Evolutionary conservation across 2,888 invertebrate genomes (phyloP), one percentile per base, ranked within the genome.

Genomic region (Apotomis turbidana): DNA sequence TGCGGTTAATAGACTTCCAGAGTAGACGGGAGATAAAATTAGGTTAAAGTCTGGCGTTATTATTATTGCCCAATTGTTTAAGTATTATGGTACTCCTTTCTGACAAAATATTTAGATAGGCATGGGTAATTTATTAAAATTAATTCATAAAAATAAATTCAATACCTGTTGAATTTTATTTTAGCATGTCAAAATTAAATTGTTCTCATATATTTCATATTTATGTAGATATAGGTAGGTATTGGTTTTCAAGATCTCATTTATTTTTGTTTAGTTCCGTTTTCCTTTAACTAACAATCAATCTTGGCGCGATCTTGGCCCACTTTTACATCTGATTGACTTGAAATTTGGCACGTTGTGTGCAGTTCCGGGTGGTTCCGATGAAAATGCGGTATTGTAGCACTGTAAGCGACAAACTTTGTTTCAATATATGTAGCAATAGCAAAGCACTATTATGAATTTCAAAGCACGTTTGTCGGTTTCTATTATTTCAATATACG

Each of bases 1-100:
- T 63, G 59, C 59, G 58, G 63, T 72, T 68, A 54, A 72, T 68
- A 52, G 68, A 58, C 51, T 68, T 68, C 46, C 72, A 57, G 57
- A 58, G 62, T 41, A 57, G 70, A 57, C 57, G 46, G 51, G 15
- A 52, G 66, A 67, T 55, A 44, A 15, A 57, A 67, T 44, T 60
- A 57, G 61, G 46, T 67, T 67, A 71, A 46, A 55, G 46, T 38
- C 38, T 49, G 46, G 12, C 49, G 55, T 61, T 61, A 15, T 27
- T 57, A 15, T 61, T 49, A 15, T 62, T 54, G 41, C 36, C 38
- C 54, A 44, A 46, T 46, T 57, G 55, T 44, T 46, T 15, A 8
- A 8, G 66, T 66, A 36, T 66, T 36, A 6, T 5, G 10, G 5
- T 55, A 57, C 49, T 10, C 10, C 9, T 49, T 49, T 49, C 49